These are phyloP conservation scores for Aurelia sp. DNA, from an alignment of 30 jellyfish, hydroid and myxozoan species.

Conservation along the genomic window DNA sequence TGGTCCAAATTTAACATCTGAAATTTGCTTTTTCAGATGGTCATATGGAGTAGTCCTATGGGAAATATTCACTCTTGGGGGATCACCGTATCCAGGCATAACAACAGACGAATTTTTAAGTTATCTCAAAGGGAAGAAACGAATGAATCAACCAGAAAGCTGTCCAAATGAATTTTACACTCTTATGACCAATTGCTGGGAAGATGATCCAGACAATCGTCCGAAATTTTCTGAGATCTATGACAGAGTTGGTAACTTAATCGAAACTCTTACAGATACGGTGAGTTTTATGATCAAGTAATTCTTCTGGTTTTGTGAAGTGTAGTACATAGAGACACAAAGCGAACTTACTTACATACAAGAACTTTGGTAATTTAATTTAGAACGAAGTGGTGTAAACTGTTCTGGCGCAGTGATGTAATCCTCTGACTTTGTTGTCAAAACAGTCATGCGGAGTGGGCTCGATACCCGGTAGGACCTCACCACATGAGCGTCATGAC, in stretches of 20 bases:
- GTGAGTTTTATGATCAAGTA: background rate
- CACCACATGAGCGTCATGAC: too few relatives aligned
- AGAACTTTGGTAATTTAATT: too few relatives aligned
- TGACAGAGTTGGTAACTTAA: conserved; percentile 62
- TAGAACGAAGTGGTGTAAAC: too few relatives aligned
- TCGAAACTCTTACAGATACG: conserved; percentile 41
- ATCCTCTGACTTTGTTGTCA: too few relatives aligned
- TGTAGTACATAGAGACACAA: too few relatives aligned
- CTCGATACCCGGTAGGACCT: too few relatives aligned
- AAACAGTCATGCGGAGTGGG: too few relatives aligned
- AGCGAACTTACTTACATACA: too few relatives aligned
- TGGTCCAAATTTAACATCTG: too few relatives aligned
- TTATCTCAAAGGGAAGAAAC: conserved; percentile 64
- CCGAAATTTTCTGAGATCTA: conserved; percentile 78
- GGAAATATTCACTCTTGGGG: conserved; percentile 97
- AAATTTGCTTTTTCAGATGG: conserved; percentile 67
- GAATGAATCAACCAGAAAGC: conserved; percentile 92
- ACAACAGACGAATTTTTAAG: conserved; percentile 76
- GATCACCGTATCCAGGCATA: conserved; percentile 99
- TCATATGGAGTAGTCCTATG: conserved; percentile 95
- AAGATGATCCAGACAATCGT: conserved; percentile 75
- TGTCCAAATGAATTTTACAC: conserved; percentile 89
- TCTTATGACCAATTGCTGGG: conserved; percentile 93
- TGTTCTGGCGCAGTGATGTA: too few relatives aligned
- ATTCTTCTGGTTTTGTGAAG: too few relatives aligned